A percentile compares a stretch with the other conserved stretches of the same genome.
phyloP scores from a whole-genome alignment of 2,113 vertebrate species.

The Rana temporaria region DNA sequence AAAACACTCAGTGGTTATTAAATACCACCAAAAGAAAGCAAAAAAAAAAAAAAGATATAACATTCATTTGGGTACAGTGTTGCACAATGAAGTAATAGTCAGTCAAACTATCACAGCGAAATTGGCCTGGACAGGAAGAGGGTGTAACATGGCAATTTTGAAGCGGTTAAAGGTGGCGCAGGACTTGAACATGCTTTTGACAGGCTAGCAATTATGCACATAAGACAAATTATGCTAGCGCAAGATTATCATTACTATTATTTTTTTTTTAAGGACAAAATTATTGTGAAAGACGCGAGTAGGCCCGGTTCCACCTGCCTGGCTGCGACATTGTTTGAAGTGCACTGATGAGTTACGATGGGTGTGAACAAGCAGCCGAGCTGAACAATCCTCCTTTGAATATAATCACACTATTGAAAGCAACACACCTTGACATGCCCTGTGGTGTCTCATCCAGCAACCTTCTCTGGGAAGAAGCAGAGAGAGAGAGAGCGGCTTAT shows the following conservation, averaged over 20 bases:
- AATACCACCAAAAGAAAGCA: no score
- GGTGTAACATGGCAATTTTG: no score
- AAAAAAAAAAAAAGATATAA: no score
- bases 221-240: rapidly evolving
- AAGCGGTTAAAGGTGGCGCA: no score
- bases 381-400: constrained; percentile 30
- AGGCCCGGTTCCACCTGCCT: not conserved
- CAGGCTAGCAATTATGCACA: not conserved
- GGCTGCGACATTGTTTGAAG: not conserved
- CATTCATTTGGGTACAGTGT: no score
- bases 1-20: no score
- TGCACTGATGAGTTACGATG: constrained; percentile 30
- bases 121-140: no score
- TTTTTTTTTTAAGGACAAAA: not conserved
- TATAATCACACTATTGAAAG: constrained; percentile 12
- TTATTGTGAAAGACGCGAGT: not conserved
- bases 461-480: constrained; percentile 5
- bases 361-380: constrained; percentile 7
- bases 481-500: not conserved
- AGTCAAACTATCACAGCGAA: no score
- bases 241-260: rapidly evolving
- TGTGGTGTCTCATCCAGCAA: not conserved
- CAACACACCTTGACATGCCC: constrained; percentile 44
- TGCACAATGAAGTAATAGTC: no score
- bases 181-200: not conserved